Percentiles rank a stretch among this genome's conserved stretches.
Evolutionary conservation across 1,140 invertebrate species (phyloP).

Genomic region (Arctopsyche grandis): DNA sequence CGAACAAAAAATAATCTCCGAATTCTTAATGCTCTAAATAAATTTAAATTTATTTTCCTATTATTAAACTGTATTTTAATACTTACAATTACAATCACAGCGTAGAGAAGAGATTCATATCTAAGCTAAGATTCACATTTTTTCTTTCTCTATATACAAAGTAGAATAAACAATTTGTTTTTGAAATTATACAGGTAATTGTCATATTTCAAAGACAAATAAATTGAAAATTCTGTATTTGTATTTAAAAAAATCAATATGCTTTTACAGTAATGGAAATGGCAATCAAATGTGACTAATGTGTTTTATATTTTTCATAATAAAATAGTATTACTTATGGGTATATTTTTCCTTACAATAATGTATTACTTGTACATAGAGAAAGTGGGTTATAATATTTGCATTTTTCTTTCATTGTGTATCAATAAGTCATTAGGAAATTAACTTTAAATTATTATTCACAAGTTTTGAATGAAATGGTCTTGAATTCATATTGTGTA

Average conservation of each 20-base stretch:
- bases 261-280: background rate
- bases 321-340: constrained; percentile 2
- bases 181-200: background rate
- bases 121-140: constrained; percentile 28
- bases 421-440: too few species aligned
- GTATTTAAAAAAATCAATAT: too few species aligned
- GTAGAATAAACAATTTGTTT: too few species aligned
- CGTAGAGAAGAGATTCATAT: constrained; percentile 34
- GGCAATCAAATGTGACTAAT: background rate
- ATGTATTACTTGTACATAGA: background rate
- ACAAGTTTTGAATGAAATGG: too few species aligned
- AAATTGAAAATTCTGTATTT: background rate
- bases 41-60: background rate
- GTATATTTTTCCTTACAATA: background rate
- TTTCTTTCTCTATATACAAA: background rate
- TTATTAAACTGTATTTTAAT: background rate
- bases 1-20: background rate
- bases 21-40: background rate
- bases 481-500: too few species aligned
- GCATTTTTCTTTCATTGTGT: too few species aligned
- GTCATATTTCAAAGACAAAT: background rate
- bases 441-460: too few species aligned
- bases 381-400: too few species aligned
- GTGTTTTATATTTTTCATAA: background rate
- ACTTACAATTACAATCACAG: constrained; percentile 23